phyloP scores from a whole-genome alignment of 2,113 vertebrate species.

The Psophia crepitans region DNA sequence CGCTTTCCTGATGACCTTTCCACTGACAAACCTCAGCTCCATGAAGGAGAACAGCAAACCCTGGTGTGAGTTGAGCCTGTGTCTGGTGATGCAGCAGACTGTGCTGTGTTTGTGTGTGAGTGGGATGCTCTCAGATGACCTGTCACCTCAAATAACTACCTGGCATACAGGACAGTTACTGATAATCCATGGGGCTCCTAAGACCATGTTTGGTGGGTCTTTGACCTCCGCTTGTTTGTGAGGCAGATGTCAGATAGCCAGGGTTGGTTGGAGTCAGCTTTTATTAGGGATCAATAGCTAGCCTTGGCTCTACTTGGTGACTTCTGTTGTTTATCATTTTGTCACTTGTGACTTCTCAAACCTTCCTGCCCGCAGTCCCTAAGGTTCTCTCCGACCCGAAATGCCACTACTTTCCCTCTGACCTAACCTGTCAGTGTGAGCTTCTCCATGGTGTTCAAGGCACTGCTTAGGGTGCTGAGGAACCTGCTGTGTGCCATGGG shows the following conservation, averaged over 20 bases:
- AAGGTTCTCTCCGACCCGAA: neutral
- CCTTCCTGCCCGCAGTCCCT: neutral
- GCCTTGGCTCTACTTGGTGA: neutral
- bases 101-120: fast-evolving
- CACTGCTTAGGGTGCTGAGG: neutral
- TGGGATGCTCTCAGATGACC: neutral
- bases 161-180: neutral
- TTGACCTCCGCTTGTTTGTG: neutral
- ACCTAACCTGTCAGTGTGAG: neutral
- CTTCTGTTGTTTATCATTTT: neutral
- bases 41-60: neutral
- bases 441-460: fast-evolving
- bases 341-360: neutral
- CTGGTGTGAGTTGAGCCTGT: neutral
- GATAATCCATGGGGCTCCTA: neutral
- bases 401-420: neutral
- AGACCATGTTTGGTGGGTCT: neutral
- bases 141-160: neutral
- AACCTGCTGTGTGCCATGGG: neutral
- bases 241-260: neutral
- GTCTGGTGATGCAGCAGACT: neutral
- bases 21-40: neutral
- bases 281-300: neutral
- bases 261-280: neutral
- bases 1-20: neutral